These are phyloP conservation scores for Aphis craccivora DNA, from an alignment of 1,140 invertebrate species.

Conservation along the genomic window DNA sequence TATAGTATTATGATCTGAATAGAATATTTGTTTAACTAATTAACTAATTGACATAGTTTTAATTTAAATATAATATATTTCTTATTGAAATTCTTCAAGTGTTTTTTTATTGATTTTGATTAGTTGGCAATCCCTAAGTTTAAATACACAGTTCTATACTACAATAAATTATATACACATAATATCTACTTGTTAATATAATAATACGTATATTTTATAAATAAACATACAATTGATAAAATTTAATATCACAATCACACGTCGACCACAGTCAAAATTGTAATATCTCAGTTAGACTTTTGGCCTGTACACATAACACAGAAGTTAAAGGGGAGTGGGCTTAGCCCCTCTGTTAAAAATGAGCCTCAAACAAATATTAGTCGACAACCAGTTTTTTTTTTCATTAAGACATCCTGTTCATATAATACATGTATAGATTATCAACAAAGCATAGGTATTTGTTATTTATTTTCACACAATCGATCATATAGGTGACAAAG, in stretches of 20 bases:
- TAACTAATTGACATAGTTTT: too few relatives aligned
- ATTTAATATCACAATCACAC: neutral
- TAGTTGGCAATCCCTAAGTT: too few relatives aligned
- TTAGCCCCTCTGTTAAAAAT: neutral
- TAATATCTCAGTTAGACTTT: neutral
- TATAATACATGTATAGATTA: neutral
- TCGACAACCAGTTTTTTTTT: neutral
- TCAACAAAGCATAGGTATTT: neutral
- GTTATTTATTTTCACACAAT: neutral
- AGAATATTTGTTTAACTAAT: too few relatives aligned
- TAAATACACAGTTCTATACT: too few relatives aligned
- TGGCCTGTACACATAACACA: neutral
- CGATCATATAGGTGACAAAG: neutral
- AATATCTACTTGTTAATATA: too few relatives aligned
- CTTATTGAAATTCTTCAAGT: too few relatives aligned
- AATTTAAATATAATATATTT: too few relatives aligned
- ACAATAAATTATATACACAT: too few relatives aligned
- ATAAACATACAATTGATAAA: too few relatives aligned
- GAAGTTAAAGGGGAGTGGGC: neutral
- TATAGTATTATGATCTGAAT: too few relatives aligned
- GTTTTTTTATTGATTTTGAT: too few relatives aligned
- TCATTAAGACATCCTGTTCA: neutral
- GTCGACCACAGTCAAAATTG: neutral
- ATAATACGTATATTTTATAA: too few relatives aligned
- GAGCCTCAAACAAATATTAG: neutral